These are phyloP conservation scores for Rhinoderma darwinii DNA, from an alignment of 2,113 vertebrate species.

Conservation along the genomic window DNA sequence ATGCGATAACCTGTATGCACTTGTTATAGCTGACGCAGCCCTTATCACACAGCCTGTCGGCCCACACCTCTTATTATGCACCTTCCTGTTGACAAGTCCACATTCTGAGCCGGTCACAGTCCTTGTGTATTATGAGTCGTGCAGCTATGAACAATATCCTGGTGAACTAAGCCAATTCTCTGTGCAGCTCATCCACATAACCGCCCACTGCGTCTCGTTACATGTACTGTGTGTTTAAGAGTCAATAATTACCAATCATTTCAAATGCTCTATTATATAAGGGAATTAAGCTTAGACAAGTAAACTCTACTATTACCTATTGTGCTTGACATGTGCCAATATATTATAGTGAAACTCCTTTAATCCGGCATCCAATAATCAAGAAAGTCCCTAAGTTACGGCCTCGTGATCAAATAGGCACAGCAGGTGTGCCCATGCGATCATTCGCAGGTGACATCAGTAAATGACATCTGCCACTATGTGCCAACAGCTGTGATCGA, in stretches of 20 bases:
- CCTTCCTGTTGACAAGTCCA: slow-evolving; percentile 31
- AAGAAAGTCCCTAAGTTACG: too few species aligned
- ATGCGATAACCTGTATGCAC: neutral
- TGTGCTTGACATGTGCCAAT: neutral
- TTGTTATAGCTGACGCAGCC: neutral
- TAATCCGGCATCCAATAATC: neutral
- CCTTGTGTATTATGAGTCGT: slow-evolving; percentile 12
- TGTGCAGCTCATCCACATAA: neutral
- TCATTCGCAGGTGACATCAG: too few species aligned
- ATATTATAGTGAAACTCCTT: neutral
- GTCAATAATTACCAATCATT: neutral
- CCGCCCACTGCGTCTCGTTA: neutral
- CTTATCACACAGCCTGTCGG: neutral
- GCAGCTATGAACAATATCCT: slow-evolving; percentile 35
- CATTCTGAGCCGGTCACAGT: neutral
- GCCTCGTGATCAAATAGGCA: too few species aligned
- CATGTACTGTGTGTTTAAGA: neutral
- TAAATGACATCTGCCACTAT: too few species aligned
- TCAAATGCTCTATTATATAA: neutral
- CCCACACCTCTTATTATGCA: slow-evolving; percentile 11
- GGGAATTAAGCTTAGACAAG: too few species aligned
- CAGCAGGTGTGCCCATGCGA: too few species aligned
- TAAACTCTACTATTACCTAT: too few species aligned
- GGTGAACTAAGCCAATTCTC: neutral
- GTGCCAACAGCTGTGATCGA: too few species aligned